Conservation (phyloP, 2,113 vertebrate species). For the Apistogramma diplotaenia region DNA sequence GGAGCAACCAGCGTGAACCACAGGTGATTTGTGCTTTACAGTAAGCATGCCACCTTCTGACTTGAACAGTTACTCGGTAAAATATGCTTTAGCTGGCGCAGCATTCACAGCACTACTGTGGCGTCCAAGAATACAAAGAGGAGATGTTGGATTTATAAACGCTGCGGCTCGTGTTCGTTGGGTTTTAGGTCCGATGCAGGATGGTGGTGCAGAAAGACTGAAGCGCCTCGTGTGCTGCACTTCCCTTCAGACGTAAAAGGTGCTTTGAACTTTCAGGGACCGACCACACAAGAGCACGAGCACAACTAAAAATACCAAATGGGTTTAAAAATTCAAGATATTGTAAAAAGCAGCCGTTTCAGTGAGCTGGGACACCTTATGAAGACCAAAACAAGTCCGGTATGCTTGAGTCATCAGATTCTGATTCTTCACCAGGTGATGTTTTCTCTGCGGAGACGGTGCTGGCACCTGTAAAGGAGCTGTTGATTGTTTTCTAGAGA, state of each 20-base stretch:
- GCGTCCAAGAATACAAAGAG: neutral
- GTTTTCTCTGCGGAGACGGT: neutral
- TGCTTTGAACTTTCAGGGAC: neutral
- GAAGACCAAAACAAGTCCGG: rapidly evolving
- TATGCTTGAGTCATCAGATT: rapidly evolving
- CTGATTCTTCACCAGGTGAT: neutral
- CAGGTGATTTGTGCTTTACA: neutral
- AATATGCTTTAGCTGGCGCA: neutral
- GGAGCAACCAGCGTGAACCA: neutral
- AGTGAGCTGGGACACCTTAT: rapidly evolving
- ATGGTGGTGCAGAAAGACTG: neutral
- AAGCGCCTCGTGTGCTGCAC: neutral
- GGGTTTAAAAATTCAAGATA: slow-evolving; percentile 12
- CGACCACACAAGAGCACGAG: neutral
- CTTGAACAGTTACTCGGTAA: neutral
- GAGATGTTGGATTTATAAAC: neutral
- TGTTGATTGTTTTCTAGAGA: neutral
- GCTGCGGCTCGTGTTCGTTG: neutral
- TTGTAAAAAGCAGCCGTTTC: neutral
- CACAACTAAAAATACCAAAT: neutral
- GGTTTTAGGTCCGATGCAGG: neutral
- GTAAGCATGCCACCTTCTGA: neutral
- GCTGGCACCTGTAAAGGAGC: neutral
- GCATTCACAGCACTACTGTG: neutral
- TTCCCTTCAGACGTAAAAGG: neutral